These are phyloP conservation scores for Hoplias malabaricus DNA, from an alignment of 2,113 vertebrate genomes.

Conservation along the genomic window DNA sequence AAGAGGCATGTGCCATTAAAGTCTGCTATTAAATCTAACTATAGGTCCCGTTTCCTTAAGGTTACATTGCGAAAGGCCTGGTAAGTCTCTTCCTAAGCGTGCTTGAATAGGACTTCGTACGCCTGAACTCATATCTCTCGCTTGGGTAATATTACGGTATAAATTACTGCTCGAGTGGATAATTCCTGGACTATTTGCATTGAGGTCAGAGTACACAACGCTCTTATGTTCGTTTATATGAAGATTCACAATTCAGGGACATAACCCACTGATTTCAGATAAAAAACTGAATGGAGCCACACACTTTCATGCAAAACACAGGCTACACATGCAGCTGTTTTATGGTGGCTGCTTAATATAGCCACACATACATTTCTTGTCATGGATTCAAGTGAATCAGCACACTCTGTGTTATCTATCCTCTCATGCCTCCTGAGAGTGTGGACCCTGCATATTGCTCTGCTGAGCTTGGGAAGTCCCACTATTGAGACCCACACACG, in stretches of 20 bases:
- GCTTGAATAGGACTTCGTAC: neutral
- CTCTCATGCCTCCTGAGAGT: neutral
- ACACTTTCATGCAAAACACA: neutral
- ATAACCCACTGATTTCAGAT: neutral
- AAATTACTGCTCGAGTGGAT: neutral
- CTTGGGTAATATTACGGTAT: neutral
- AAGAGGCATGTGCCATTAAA: neutral
- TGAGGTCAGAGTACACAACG: neutral
- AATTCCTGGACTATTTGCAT: neutral
- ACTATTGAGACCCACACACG: neutral
- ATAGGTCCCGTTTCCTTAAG: neutral
- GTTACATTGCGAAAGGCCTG: neutral
- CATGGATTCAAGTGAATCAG: constrained; percentile 58
- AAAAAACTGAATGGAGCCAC: neutral
- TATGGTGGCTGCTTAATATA: constrained; percentile 50
- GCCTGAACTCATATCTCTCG: neutral
- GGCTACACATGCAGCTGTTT: neutral
- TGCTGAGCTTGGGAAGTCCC: neutral
- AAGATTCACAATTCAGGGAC: neutral
- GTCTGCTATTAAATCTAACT: neutral
- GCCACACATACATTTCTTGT: constrained; percentile 57
- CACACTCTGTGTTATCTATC: constrained; percentile 21
- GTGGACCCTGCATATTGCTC: neutral
- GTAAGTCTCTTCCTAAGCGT: neutral
- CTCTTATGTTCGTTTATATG: neutral